These are phyloP conservation scores for Synanthedon vespiformis DNA, from an alignment of 2,888 invertebrate species.

Conservation along the genomic window DNA sequence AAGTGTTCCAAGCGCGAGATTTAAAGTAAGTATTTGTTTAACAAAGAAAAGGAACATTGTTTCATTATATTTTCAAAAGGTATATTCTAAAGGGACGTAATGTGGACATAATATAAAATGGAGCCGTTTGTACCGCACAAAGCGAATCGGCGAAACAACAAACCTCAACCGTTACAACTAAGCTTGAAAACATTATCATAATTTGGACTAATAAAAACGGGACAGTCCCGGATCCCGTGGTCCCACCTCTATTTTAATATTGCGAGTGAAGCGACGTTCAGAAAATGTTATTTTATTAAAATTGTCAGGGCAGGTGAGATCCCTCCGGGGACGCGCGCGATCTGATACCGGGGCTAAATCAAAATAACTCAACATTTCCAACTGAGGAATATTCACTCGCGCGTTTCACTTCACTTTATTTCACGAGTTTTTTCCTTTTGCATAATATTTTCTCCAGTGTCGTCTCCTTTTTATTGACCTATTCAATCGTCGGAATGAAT, in stretches of 20 bases:
- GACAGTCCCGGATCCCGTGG: not conserved
- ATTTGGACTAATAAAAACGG: slow-evolving; percentile 2
- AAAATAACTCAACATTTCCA: slow-evolving; percentile 47
- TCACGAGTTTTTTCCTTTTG: slow-evolving; percentile 15
- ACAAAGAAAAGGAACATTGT: slow-evolving; percentile 7
- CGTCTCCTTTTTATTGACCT: slow-evolving; percentile 36
- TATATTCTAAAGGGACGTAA: not conserved
- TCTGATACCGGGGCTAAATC: slow-evolving; percentile 31
- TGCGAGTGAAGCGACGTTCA: slow-evolving; percentile 5
- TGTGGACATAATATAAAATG: not conserved
- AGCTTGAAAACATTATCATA: slow-evolving; percentile 1
- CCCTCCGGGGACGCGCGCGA: slow-evolving; percentile 15
- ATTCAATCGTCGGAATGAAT: slow-evolving; percentile 41
- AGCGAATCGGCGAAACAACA: not conserved
- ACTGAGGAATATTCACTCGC: slow-evolving; percentile 28
- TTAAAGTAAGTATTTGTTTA: slow-evolving; percentile 21
- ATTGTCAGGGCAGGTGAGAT: slow-evolving; percentile 39
- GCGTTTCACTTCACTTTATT: slow-evolving; percentile 27
- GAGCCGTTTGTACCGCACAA: not conserved
- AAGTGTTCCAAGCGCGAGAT: slow-evolving; percentile 33
- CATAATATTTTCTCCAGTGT: slow-evolving; percentile 21
- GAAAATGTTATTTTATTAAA: slow-evolving; percentile 50
- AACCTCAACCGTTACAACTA: not conserved
- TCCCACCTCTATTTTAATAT: slow-evolving; percentile 19
- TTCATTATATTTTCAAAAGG: not conserved